These are phyloP conservation scores for Lineus longissimus DNA, from an alignment of 1,140 invertebrate species.

Conservation along the genomic window DNA sequence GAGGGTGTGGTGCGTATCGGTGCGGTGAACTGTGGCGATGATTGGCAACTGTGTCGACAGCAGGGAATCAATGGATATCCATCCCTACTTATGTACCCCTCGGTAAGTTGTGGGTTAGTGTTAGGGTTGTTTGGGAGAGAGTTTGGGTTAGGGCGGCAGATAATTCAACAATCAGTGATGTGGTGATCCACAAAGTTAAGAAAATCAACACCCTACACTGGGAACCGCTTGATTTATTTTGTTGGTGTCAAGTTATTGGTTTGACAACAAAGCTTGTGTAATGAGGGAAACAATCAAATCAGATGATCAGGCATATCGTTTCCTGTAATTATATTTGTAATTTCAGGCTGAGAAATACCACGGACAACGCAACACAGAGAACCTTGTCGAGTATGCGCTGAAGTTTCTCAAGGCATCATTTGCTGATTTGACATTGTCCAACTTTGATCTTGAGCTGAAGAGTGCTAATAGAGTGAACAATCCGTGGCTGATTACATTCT, in stretches of 20 bases:
- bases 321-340: no score
- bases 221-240: no score
- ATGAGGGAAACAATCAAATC: no score
- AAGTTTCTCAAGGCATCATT: constrained; percentile 41
- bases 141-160: no score
- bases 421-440: constrained; percentile 38
- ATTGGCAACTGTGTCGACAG: constrained; percentile 66
- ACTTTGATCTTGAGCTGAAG: constrained; percentile 31
- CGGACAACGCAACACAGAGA: constrained; percentile 46
- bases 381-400: constrained; percentile 53
- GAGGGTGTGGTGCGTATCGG: constrained; percentile 69
- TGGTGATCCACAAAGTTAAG: no score
- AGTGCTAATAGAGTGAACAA: constrained; percentile 23
- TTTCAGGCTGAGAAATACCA: constrained; percentile 53
- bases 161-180: no score
- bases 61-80: constrained; percentile 69
- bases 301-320: no score
- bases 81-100: constrained; percentile 63
- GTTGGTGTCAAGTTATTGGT: no score
- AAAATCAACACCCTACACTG: no score
- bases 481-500: constrained; percentile 57
- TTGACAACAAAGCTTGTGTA: no score
- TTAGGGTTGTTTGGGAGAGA: neutral
- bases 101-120: constrained; percentile 34
- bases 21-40: constrained; percentile 79